Conservation (phyloP, 2,888 invertebrate genomes). For the Drymonia ruficornis region DNA sequence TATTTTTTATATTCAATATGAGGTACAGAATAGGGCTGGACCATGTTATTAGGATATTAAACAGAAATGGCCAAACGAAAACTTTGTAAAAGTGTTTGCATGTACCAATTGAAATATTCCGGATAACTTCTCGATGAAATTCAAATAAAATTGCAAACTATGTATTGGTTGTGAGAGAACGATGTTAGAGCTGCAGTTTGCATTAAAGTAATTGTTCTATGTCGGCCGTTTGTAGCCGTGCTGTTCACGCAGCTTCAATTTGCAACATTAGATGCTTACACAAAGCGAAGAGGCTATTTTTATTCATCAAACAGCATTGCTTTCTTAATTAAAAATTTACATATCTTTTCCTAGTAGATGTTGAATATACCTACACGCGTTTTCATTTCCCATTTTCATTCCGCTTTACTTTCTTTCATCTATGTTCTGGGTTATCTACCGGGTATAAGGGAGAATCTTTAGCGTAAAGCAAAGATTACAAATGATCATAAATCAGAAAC, state of each 20-base stretch:
- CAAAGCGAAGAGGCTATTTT: constrained; percentile 45
- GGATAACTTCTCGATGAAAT: constrained; percentile 52
- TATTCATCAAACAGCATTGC: constrained; percentile 44
- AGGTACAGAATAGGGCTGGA: too few species aligned
- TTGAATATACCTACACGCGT: constrained; percentile 20
- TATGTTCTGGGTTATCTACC: neutral
- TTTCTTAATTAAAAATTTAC: constrained; percentile 42
- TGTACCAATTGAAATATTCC: constrained; percentile 58
- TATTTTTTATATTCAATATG: too few species aligned
- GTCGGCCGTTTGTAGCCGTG: constrained; percentile 52
- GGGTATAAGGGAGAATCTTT: neutral
- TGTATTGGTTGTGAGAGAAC: constrained; percentile 52
- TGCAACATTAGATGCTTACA: constrained; percentile 64
- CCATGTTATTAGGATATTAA: constrained; percentile 71
- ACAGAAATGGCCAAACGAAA: constrained; percentile 42
- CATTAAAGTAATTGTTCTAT: constrained; percentile 65
- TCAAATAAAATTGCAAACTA: constrained; percentile 71
- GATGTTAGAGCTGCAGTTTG: constrained; percentile 59
- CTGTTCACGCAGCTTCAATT: constrained; percentile 63
- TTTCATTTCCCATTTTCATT: constrained; percentile 12
- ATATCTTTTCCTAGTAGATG: constrained; percentile 17
- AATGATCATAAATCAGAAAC: constrained; percentile 32
- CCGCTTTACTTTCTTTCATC: neutral
- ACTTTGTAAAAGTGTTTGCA: constrained; percentile 66
- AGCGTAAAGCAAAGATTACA: constrained; percentile 9